Conservation (phyloP, 2,797 vertebrate species). For the Aldrovandia affinis region DNA sequence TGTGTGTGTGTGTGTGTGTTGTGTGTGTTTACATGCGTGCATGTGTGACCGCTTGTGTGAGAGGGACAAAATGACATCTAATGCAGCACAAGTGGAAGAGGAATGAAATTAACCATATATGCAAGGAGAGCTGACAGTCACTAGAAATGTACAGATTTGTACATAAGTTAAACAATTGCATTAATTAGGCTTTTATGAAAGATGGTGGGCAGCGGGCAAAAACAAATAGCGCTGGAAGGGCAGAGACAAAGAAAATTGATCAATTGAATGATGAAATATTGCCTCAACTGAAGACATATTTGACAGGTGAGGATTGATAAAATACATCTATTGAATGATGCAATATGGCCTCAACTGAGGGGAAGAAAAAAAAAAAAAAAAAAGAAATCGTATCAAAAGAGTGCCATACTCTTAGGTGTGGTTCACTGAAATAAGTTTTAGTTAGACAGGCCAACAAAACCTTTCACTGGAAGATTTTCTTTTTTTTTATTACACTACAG, state of each 20-base stretch:
- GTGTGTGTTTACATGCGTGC: background rate
- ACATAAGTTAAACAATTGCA: too few relatives aligned
- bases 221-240: background rate
- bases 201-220: background rate
- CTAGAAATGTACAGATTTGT: background rate
- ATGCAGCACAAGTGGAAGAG: too few relatives aligned
- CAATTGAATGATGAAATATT: conserved; percentile 3
- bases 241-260: conserved; percentile 6
- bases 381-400: conserved; percentile 2
- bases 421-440: background rate
- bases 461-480: background rate
- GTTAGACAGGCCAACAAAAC: background rate
- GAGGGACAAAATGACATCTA: too few relatives aligned
- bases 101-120: background rate
- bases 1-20: background rate
- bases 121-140: background rate
- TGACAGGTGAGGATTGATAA: conserved; percentile 15
- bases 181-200: background rate
- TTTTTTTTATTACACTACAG: conserved; percentile 8
- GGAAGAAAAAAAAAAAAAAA: too few relatives aligned
- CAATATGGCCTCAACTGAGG: conserved; percentile 1
- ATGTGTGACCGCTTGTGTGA: background rate
- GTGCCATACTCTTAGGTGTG: background rate
- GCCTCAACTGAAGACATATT: conserved; percentile 10
- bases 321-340: conserved; percentile 7